These are phyloP conservation scores for Etheostoma nigrum DNA, from an alignment of 2,797 vertebrate species.

Conservation along the genomic window DNA sequence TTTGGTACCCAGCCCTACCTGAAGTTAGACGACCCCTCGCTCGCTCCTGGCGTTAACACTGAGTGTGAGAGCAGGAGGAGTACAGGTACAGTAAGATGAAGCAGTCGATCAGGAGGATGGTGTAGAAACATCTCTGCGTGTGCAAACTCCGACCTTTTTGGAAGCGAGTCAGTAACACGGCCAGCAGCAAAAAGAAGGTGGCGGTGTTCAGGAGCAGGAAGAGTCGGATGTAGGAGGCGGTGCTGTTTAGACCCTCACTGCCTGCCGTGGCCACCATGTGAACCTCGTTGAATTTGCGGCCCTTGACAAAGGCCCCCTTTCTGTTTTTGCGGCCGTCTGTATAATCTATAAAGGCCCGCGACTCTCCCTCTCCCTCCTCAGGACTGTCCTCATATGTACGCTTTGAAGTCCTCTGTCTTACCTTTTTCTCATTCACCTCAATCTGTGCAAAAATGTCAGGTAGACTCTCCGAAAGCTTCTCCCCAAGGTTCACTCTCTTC, in stretches of 20 bases:
- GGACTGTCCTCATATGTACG: conserved; percentile 90
- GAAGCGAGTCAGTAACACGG: conserved; percentile 91
- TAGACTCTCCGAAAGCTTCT: conserved; percentile 89
- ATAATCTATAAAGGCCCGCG: conserved; percentile 93
- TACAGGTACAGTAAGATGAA: conserved; percentile 95
- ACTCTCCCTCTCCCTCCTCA: conserved; percentile 90
- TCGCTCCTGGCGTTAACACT: conserved; percentile 85
- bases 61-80: conserved; percentile 93
- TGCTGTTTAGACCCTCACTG: conserved; percentile 81
- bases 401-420: conserved; percentile 90
- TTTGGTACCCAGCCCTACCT: conserved; percentile 4
- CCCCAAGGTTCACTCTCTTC: conserved; percentile 84
- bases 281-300: conserved; percentile 84
- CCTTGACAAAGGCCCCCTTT: conserved; percentile 79
- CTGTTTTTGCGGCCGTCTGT: conserved; percentile 87
- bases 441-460: conserved; percentile 97
- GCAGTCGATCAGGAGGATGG: conserved; percentile 92
- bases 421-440: conserved; percentile 92
- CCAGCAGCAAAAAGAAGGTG: conserved; percentile 94
- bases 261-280: conserved; percentile 81
- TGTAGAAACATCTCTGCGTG: conserved; percentile 93
- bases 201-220: conserved; percentile 96
- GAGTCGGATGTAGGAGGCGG: conserved; percentile 91
- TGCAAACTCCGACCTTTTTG: conserved; percentile 91
- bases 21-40: not conserved